phyloP scores from a whole-genome alignment of 2,888 invertebrate species.

The Cheilosia vulpina region DNA sequence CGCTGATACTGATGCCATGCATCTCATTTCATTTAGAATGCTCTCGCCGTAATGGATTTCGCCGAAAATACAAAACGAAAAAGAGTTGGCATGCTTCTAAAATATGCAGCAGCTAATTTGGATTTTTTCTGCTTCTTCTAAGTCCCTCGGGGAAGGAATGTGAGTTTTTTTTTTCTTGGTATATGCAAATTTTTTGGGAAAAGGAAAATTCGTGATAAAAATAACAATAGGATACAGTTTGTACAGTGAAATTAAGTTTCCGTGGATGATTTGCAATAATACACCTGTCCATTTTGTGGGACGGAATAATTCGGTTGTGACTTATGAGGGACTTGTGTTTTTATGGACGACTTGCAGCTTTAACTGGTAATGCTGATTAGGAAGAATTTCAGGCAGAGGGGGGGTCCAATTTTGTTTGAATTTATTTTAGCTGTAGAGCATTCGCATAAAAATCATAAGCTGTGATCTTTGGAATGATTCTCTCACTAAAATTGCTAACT shows the following conservation, averaged over 20 bases:
- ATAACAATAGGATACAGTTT: not conserved
- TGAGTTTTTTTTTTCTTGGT: constrained; percentile 29
- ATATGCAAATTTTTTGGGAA: not conserved
- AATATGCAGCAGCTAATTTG: constrained; percentile 31
- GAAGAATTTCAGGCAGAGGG: too few relatives aligned
- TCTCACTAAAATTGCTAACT: too few relatives aligned
- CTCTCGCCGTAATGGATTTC: constrained; percentile 27
- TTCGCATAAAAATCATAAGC: too few relatives aligned
- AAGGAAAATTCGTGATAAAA: not conserved
- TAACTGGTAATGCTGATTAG: too few relatives aligned
- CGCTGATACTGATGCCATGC: constrained; percentile 1
- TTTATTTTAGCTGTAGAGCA: too few relatives aligned
- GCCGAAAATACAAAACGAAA: constrained; percentile 1
- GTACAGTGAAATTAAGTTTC: not conserved
- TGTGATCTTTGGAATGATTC: too few relatives aligned
- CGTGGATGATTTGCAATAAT: not conserved
- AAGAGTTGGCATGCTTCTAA: constrained; percentile 20
- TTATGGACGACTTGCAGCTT: too few relatives aligned
- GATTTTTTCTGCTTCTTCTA: not conserved
- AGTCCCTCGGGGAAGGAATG: not conserved
- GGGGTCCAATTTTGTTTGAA: too few relatives aligned
- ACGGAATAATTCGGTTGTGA: too few relatives aligned
- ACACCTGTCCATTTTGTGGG: too few relatives aligned
- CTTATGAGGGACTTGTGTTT: too few relatives aligned
- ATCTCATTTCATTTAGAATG: constrained; percentile 45